These are phyloP conservation scores for Hecatera dysodea DNA, from an alignment of 2,888 invertebrate genomes.

Conservation along the genomic window DNA sequence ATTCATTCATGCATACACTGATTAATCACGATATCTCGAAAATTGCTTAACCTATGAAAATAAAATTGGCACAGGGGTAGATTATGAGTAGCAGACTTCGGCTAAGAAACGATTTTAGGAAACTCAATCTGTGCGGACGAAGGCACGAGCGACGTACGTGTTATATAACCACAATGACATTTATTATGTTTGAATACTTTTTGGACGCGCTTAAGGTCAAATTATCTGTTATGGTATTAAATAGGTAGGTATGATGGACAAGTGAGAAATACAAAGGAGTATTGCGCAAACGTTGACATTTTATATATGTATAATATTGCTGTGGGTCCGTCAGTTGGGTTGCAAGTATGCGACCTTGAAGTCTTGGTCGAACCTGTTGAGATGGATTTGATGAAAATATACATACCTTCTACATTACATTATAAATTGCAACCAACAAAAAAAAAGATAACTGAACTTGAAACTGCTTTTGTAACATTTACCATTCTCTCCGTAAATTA, in stretches of 20 bases:
- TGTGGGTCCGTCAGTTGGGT: not conserved
- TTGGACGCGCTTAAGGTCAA: constrained; percentile 22
- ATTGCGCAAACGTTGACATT: constrained; percentile 18
- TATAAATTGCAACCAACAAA: not conserved
- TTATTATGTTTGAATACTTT: constrained; percentile 24
- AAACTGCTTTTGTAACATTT: not conserved
- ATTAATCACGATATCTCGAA: too few species aligned
- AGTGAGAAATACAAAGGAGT: not conserved
- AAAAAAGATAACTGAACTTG: not conserved
- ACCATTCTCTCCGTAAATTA: not conserved
- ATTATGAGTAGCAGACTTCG: too few species aligned
- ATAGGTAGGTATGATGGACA: constrained; percentile 3
- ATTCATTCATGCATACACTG: too few species aligned
- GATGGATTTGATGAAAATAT: not conserved
- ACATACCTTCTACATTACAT: not conserved
- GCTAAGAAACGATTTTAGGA: too few species aligned
- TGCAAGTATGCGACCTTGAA: constrained; percentile 4
- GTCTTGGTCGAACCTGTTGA: not conserved
- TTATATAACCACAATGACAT: too few species aligned
- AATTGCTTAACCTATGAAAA: too few species aligned
- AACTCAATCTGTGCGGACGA: too few species aligned
- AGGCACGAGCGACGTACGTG: not conserved
- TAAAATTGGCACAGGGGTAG: too few species aligned
- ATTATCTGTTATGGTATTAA: constrained; percentile 3
- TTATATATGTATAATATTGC: constrained; percentile 4